Evolutionary conservation across 2,888 invertebrate genomes (phyloP).

Genomic region (Troides oblongomaculatus): DNA sequence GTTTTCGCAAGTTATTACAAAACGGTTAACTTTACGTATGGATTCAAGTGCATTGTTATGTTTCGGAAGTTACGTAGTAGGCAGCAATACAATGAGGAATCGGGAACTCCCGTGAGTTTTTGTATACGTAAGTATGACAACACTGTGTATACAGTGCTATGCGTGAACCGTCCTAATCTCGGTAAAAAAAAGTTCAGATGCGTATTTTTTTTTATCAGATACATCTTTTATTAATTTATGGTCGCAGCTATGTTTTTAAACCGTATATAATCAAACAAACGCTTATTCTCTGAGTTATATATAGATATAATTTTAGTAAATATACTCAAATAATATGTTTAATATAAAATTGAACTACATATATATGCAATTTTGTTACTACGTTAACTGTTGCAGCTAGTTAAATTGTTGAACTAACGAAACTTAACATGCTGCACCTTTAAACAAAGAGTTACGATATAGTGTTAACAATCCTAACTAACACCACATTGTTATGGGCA

Average conservation of each 20-base stretch:
- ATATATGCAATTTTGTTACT: no score
- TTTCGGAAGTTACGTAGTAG: constrained; percentile 15
- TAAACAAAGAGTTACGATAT: no score
- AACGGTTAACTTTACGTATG: background rate
- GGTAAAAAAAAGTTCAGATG: background rate
- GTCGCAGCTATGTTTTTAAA: background rate
- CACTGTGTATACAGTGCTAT: background rate
- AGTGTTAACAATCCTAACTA: no score
- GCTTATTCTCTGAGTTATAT: no score
- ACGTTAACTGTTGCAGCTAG: no score
- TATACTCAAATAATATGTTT: no score
- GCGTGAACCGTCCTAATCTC: background rate
- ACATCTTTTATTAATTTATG: background rate
- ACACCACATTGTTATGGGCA: no score
- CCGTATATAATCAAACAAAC: background rate
- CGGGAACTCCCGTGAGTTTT: constrained; percentile 22
- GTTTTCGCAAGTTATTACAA: background rate
- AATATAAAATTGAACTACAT: no score
- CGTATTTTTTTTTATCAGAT: background rate
- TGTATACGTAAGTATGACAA: background rate
- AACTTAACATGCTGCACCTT: no score
- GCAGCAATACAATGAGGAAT: constrained; percentile 6
- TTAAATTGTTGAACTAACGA: no score
- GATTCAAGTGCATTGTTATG: constrained; percentile 20
- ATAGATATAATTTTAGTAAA: no score